A percentile compares a stretch with the other conserved stretches of the same genome.
Evolutionary conservation across 2,888 invertebrate genomes (phyloP).

Genomic region (Calephelis perditalis): DNA sequence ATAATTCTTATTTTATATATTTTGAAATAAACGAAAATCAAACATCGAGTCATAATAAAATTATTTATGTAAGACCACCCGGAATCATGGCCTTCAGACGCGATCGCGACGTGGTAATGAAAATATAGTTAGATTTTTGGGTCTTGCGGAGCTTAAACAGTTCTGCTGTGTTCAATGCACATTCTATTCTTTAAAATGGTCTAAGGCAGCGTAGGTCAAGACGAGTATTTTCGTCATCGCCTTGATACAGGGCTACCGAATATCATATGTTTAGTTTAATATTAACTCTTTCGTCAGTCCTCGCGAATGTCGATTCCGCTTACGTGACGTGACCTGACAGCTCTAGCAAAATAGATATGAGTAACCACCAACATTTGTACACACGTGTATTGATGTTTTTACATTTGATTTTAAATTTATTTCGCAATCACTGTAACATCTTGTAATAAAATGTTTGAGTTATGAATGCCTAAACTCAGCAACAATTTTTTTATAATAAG

Average conservation of each 20-base stretch:
- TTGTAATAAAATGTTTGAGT: no score
- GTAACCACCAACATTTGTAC: constrained; percentile 10
- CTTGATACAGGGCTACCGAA: constrained; percentile 74
- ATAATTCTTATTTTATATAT: no score
- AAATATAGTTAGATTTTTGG: no score
- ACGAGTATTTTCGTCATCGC: constrained; percentile 70
- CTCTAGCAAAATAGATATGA: constrained; percentile 25
- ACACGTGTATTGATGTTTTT: neutral
- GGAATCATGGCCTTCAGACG: no score
- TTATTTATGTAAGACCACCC: no score
- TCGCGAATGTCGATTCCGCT: constrained; percentile 38
- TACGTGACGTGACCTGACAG: constrained; percentile 30
- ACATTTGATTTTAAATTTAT: no score
- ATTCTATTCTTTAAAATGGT: constrained; percentile 53
- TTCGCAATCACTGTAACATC: no score
- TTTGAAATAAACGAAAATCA: no score
- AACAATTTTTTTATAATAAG: no score
- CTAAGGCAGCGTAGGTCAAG: constrained; percentile 66
- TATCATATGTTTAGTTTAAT: constrained; percentile 64
- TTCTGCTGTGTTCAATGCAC: constrained; percentile 8
- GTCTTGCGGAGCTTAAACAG: neutral
- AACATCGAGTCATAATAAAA: no score
- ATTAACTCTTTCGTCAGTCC: constrained; percentile 68
- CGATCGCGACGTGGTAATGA: no score
- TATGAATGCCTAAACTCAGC: no score